Evolutionary conservation across 2,797 vertebrate genomes (phyloP).

Genomic region (Hydrophis major): DNA sequence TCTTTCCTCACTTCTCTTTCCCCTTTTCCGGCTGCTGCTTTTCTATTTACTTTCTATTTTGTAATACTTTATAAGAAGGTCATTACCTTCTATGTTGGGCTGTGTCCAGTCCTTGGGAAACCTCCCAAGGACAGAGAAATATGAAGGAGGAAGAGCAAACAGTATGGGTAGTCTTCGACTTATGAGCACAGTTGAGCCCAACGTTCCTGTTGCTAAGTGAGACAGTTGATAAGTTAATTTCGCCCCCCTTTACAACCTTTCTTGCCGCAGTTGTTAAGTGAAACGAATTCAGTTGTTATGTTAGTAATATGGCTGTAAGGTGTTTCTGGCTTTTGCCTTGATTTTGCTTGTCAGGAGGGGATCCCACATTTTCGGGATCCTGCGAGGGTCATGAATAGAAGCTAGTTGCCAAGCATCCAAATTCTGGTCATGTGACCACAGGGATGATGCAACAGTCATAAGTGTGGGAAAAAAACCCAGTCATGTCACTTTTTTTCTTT

Average conservation of each 20-base stretch:
- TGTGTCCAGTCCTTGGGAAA: not conserved
- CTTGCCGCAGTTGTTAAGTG: not conserved
- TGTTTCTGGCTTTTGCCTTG: not conserved
- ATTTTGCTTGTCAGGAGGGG: not conserved
- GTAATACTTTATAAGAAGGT: no score
- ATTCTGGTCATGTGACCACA: not conserved
- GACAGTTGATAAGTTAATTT: not conserved
- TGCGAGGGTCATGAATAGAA: not conserved
- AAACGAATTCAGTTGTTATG: not conserved
- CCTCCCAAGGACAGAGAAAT: not conserved
- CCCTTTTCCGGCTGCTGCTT: no score
- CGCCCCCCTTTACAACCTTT: not conserved
- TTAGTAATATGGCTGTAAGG: not conserved
- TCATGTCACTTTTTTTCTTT: not conserved
- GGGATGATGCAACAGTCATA: not conserved
- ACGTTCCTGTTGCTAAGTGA: not conserved
- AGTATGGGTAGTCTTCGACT: not conserved
- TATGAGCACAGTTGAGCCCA: not conserved
- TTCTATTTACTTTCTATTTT: no score
- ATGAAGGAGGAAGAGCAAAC: not conserved
- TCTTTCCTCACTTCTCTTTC: no score
- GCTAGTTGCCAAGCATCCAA: not conserved
- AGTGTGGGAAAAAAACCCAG: not conserved
- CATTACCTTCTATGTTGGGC: not conserved
- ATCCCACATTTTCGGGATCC: not conserved